phyloP scores from a whole-genome alignment of 2,797 vertebrate species.

The Anniella stebbinsi region DNA sequence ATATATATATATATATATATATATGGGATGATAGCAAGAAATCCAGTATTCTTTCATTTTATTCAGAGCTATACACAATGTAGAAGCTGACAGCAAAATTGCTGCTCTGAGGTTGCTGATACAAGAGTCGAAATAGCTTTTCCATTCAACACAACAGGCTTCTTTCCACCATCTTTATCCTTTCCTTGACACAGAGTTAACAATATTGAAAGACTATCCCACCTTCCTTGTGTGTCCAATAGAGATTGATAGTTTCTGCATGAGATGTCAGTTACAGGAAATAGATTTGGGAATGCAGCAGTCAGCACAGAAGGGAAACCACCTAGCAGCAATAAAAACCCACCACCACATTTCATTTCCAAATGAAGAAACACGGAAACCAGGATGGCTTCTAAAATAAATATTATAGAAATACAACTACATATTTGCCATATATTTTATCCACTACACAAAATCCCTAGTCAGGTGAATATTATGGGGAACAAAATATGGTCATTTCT shows the following conservation, averaged over 20 bases:
- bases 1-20: too few species aligned
- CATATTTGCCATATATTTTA: neutral
- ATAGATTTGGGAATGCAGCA: constrained; percentile 37
- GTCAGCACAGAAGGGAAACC: constrained; percentile 15
- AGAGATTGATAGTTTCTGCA: constrained; percentile 47
- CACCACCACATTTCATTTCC: constrained; percentile 32
- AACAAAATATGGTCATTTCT: neutral
- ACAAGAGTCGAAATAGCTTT: constrained; percentile 22
- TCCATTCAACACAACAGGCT: constrained; percentile 36
- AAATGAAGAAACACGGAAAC: constrained; percentile 18
- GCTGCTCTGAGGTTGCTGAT: constrained; percentile 29
- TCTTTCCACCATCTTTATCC: constrained; percentile 4
- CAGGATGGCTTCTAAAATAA: constrained; percentile 24
- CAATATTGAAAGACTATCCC: constrained; percentile 46
- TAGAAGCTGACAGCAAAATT: neutral
- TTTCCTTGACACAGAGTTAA: constrained; percentile 15
- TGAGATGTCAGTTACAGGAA: constrained; percentile 14
- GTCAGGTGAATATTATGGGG: neutral
- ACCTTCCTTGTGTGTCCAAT: constrained; percentile 24
- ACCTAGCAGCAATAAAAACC: constrained; percentile 15
- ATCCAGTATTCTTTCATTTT: neutral
- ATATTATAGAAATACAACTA: constrained; percentile 13
- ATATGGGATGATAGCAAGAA: neutral
- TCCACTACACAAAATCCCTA: neutral
- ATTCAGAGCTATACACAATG: neutral